Percentiles rank a stretch among this genome's conserved stretches.
These are phyloP conservation scores for Drosophila azteca DNA, from an alignment of 1,140 invertebrate genomes.

Conservation along the genomic window DNA sequence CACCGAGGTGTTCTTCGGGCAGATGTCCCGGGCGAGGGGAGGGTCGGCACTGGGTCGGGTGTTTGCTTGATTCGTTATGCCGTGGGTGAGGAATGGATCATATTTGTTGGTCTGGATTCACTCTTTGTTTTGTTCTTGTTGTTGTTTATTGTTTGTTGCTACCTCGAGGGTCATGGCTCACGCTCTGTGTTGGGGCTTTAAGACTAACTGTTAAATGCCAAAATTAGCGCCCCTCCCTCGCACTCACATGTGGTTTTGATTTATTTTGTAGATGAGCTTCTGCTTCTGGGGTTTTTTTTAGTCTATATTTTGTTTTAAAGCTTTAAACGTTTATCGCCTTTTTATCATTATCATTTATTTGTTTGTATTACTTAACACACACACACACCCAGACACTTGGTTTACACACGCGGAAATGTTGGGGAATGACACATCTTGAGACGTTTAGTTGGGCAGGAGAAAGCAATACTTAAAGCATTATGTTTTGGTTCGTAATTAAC, in stretches of 20 bases:
- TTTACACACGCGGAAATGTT: slow-evolving; percentile 10
- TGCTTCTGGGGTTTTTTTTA: background rate
- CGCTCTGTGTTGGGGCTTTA: slow-evolving; percentile 10
- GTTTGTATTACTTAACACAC: slow-evolving; percentile 63
- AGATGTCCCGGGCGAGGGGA: too few species aligned
- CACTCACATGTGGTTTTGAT: slow-evolving; percentile 53
- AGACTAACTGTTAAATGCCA: slow-evolving; percentile 45
- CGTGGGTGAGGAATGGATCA: slow-evolving; percentile 26
- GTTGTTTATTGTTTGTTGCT: background rate
- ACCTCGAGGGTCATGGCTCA: slow-evolving; percentile 5
- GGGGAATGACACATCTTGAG: slow-evolving; percentile 34
- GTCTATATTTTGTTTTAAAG: slow-evolving; percentile 13
- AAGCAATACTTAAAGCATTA: slow-evolving; percentile 10
- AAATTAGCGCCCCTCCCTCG: slow-evolving; percentile 49
- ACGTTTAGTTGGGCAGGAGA: slow-evolving; percentile 38
- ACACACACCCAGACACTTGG: slow-evolving; percentile 4
- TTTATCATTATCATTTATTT: slow-evolving; percentile 69
- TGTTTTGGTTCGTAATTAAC: too few species aligned
- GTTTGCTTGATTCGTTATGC: slow-evolving; percentile 49
- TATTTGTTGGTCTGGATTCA: background rate
- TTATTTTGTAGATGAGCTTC: too few species aligned
- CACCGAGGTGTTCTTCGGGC: too few species aligned
- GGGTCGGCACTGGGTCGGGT: slow-evolving; percentile 4
- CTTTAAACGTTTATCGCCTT: slow-evolving; percentile 75
- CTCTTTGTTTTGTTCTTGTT: background rate